A percentile compares a stretch with the other conserved stretches of the same genome.
These are phyloP conservation scores for Cyclura pinguis DNA, from an alignment of 2,797 vertebrate genomes.

Conservation along the genomic window DNA sequence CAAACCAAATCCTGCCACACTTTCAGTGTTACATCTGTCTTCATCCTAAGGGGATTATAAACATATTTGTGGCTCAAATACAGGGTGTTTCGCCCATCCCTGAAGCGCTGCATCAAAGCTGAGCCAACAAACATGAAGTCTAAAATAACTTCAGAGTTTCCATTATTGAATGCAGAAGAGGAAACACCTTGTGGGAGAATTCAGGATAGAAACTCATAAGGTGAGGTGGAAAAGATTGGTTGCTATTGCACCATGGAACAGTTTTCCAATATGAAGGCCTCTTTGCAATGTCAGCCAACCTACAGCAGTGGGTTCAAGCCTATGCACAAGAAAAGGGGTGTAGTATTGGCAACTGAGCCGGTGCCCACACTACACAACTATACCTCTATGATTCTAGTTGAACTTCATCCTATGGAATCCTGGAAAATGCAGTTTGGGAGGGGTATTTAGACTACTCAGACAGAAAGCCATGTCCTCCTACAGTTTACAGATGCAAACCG, in stretches of 20 bases:
- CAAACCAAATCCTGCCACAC: neutral
- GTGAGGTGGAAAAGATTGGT: neutral
- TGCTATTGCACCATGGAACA: conserved; percentile 46
- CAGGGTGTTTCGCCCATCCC: neutral
- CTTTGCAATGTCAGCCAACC: neutral
- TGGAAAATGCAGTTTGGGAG: too few species aligned
- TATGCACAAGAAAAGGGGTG: too few species aligned
- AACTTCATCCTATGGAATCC: too few species aligned
- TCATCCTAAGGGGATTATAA: neutral
- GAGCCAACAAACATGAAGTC: conserved; percentile 27
- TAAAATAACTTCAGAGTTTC: conserved; percentile 63
- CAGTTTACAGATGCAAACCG: too few species aligned
- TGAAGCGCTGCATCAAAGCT: neutral
- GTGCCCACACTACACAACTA: too few species aligned
- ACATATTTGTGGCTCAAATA: neutral
- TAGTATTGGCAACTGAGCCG: too few species aligned
- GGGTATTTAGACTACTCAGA: too few species aligned
- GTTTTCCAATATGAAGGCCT: conserved; percentile 44
- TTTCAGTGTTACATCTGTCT: neutral
- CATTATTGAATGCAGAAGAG: conserved; percentile 63
- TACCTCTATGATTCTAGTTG: too few species aligned
- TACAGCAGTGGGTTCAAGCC: neutral
- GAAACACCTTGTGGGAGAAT: conserved; percentile 76
- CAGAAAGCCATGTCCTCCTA: too few species aligned
- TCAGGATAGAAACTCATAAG: conserved; percentile 30